Evolutionary conservation across 2,113 vertebrate genomes (phyloP).

Genomic region (Tachysurus vachellii): DNA sequence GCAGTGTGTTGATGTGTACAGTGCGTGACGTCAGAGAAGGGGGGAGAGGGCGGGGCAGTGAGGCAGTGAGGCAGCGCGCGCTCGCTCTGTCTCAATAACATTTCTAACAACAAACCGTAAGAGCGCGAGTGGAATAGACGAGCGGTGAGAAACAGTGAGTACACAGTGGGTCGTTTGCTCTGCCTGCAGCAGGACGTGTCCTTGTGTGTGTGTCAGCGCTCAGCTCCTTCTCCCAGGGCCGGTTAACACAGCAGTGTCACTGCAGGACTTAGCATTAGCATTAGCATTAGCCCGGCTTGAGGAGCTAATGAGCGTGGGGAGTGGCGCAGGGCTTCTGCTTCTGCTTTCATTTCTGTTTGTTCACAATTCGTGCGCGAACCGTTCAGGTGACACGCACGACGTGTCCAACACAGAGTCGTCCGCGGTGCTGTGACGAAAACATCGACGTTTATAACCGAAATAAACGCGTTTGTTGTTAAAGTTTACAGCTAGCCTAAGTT

Average conservation of each 20-base stretch:
- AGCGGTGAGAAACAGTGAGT: neutral
- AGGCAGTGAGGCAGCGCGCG: neutral
- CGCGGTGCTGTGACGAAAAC: neutral
- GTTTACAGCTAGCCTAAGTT: neutral
- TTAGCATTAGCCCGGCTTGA: neutral
- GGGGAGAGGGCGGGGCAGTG: neutral
- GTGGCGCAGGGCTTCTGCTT: neutral
- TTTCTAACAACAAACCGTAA: neutral
- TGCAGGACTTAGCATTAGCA: neutral
- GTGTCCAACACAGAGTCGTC: too few species aligned
- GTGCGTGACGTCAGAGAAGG: slow-evolving; percentile 6
- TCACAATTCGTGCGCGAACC: neutral
- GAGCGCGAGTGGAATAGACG: neutral
- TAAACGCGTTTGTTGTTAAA: neutral
- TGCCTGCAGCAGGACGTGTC: neutral
- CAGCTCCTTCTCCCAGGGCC: neutral
- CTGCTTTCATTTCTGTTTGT: neutral
- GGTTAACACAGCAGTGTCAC: neutral
- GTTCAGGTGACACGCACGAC: too few species aligned
- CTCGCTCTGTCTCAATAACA: neutral
- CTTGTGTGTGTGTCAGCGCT: neutral
- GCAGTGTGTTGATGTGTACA: neutral
- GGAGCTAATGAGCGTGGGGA: neutral
- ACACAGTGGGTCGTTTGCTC: neutral
- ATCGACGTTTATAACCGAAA: too few species aligned